phyloP scores from a whole-genome alignment of 2,888 invertebrate species.

The Leucoptera coffeella region DNA sequence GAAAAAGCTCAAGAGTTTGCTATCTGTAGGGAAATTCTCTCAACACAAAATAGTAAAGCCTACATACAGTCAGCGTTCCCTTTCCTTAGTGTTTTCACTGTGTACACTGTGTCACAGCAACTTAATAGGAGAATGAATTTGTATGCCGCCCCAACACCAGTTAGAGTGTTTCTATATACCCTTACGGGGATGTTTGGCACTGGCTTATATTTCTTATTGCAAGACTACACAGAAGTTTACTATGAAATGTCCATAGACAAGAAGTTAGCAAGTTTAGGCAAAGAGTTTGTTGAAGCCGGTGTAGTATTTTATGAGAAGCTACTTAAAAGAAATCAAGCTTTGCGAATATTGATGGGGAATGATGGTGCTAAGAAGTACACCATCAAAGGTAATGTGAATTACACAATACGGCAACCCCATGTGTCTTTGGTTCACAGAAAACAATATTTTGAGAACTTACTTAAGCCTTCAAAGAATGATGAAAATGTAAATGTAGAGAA shows the following conservation, averaged over 20 bases:
- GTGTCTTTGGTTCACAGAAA: conserved; percentile 61
- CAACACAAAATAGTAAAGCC: conserved; percentile 53
- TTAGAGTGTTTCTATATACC: conserved; percentile 44
- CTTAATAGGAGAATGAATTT: conserved; percentile 52
- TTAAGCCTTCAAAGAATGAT: no score
- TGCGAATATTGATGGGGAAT: conserved; percentile 59
- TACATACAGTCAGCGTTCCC: conserved; percentile 51
- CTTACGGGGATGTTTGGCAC: conserved; percentile 50
- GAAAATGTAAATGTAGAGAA: no score
- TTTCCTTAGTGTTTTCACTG: conserved; percentile 30
- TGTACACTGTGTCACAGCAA: conserved; percentile 43
- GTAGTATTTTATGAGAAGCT: conserved; percentile 70
- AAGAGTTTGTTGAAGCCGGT: conserved; percentile 65
- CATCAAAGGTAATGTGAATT: conserved; percentile 64
- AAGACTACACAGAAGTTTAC: conserved; percentile 57
- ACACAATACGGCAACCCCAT: conserved; percentile 57
- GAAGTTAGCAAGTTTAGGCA: conserved; percentile 51
- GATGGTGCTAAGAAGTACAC: conserved; percentile 59
- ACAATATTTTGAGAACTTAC: conserved; percentile 52
- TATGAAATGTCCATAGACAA: conserved; percentile 61
- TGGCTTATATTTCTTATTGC: conserved; percentile 57
- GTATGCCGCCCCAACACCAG: conserved; percentile 37
- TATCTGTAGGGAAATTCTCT: conserved; percentile 67
- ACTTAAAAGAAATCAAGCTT: conserved; percentile 65
- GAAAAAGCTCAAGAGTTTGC: conserved; percentile 77